Evolutionary conservation across 1,140 invertebrate genomes (phyloP), one percentile per base, ranked within the genome.

Genomic region (Mesaphorura yosii): DNA sequence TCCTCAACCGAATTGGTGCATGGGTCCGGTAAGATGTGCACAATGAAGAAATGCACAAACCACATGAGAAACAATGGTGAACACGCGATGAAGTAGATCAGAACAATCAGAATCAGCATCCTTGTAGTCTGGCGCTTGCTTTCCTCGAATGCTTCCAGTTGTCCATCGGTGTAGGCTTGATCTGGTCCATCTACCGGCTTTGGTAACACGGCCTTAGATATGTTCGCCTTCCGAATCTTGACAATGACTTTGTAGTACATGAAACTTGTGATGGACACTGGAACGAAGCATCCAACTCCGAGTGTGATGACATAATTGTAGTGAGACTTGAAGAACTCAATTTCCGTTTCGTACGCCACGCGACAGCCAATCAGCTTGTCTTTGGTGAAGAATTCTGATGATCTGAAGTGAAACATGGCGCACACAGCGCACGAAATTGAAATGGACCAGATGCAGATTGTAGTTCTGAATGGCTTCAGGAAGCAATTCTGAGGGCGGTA

Each of bases 301-400:
- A 46, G 7, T 15, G 29, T 23, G 29, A 46, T 7, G 7, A 46
- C 25, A 23, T 27, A 27, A 20, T 46, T 46, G 12, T 22, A 25
- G 19, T 46, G 44, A 25, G 25, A 7, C 6, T 46, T 26, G 44
- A 46, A 46, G 29, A 46, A 46, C n/a, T 7, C 15, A 19, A 46
- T 10, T 22, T 46, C 12, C n/a, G n/a, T n/a, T n/a, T n/a, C n/a
- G 23, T 46, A 46, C 14, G 23, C 44, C 44, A 23, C 25, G 7
- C 44, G 20, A 46, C 44, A 46, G 20, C 44, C 44, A 23, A 46
- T 27, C 15, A 46, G 44, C 29, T 27, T 46, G 15, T 46, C 44
- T 10, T 23, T 27, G 7, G 44, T 46, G 19, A 46, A 46, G 23
- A 46, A 46, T 46, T 22, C 6, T 5, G 44, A 46, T 26, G 44